phyloP scores from a whole-genome alignment of 2,888 invertebrate species.

The Phengaris alcon region DNA sequence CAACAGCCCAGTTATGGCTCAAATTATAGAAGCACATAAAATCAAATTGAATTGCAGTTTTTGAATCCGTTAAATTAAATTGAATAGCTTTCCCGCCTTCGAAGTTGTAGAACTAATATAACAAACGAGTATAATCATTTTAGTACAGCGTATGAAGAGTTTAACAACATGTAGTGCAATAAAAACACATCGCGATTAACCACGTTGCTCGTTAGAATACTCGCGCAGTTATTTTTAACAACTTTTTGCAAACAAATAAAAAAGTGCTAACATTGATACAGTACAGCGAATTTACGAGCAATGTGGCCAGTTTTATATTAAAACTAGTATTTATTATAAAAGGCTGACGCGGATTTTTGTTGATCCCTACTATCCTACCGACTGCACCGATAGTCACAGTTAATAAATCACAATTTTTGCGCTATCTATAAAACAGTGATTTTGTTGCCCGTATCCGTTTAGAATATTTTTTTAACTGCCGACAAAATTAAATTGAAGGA shows the following conservation, averaged over 20 bases:
- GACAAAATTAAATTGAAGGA: neutral
- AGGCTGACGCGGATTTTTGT: neutral
- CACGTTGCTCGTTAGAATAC: conserved; percentile 12
- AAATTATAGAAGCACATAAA: neutral
- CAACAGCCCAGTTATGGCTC: neutral
- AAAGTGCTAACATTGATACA: neutral
- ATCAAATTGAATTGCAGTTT: neutral
- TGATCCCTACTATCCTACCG: conserved; percentile 3
- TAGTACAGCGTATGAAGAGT: conserved; percentile 2
- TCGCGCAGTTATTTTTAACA: conserved; percentile 4
- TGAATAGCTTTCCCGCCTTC: neutral
- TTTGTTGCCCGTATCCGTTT: neutral
- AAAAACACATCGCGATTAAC: conserved; percentile 5
- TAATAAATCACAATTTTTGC: neutral
- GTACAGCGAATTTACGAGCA: conserved; percentile 13
- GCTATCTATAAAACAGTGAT: neutral
- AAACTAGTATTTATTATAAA: conserved; percentile 9
- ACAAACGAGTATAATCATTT: neutral
- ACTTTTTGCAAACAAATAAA: conserved; percentile 12
- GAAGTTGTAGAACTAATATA: neutral
- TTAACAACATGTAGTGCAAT: conserved; percentile 5
- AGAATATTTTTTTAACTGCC: neutral
- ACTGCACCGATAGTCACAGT: neutral
- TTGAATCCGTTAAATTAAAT: neutral
- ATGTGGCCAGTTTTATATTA: conserved; percentile 14